phyloP scores from a whole-genome alignment of 2,797 vertebrate species.

The Lithobates sylvaticus region DNA sequence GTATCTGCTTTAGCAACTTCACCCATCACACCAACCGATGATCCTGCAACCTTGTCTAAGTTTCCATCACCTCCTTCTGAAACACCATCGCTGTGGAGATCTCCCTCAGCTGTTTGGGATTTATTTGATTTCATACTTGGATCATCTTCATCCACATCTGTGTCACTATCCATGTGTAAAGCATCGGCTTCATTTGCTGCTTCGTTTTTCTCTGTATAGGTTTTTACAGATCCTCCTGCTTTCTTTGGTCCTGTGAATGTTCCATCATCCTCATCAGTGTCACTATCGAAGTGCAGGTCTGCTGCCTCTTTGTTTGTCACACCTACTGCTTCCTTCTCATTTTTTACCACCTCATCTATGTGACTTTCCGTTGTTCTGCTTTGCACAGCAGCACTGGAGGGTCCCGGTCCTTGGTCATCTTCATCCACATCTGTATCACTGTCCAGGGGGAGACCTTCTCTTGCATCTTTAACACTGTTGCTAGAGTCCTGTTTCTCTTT shows the following conservation, averaged over 20 bases:
- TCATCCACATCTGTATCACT: conserved; percentile 51
- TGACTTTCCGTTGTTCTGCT: background rate
- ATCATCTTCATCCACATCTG: conserved; percentile 58
- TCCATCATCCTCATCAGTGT: conserved; percentile 75
- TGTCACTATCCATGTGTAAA: conserved; percentile 60
- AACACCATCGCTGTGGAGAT: background rate
- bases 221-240: background rate
- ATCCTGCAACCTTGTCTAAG: background rate
- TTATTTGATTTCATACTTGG: background rate
- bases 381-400: background rate
- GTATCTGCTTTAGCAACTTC: background rate
- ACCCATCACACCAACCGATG: background rate
- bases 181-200: background rate
- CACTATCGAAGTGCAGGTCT: conserved; percentile 73
- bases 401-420: background rate
- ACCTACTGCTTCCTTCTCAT: background rate
- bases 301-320: background rate
- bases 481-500: background rate
- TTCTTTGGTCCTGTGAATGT: background rate
- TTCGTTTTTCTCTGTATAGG: background rate
- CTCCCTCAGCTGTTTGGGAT: background rate
- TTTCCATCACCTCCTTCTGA: background rate
- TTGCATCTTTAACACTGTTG: background rate
- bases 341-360: background rate
- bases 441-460: background rate